A percentile compares a stretch with the other conserved stretches of the same genome.
Evolutionary conservation across 2,113 vertebrate genomes (phyloP).

Genomic region (Oreotrochilus melanogaster): DNA sequence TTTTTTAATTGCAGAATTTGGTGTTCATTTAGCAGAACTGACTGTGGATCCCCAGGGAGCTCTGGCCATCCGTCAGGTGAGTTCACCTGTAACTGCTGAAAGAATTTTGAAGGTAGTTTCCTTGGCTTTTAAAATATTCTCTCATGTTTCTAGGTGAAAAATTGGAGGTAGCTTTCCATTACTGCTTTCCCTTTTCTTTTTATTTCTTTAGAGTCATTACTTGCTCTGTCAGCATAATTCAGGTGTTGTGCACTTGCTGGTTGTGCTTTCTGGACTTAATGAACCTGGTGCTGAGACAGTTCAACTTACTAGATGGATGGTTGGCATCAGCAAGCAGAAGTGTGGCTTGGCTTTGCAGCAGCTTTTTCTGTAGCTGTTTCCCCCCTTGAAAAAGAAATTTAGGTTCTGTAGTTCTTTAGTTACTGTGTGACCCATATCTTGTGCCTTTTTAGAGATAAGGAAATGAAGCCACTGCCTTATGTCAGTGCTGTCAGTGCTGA

Average conservation of each 20-base stretch:
- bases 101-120: neutral
- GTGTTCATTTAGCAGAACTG: constrained; percentile 95
- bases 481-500: neutral
- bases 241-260: neutral
- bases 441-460: neutral
- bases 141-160: neutral
- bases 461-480: neutral
- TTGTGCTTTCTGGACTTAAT: neutral
- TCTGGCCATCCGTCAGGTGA: constrained; percentile 95
- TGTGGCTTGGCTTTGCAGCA: neutral
- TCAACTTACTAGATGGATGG: neutral
- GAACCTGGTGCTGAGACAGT: neutral
- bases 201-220: neutral
- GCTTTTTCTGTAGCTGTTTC: neutral
- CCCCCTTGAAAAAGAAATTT: neutral
- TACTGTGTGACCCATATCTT: fast-evolving
- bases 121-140: neutral
- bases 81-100: neutral
- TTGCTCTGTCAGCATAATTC: neutral
- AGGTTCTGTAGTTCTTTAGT: neutral
- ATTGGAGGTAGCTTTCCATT: neutral
- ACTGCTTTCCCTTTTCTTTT: neutral
- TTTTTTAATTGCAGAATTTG: constrained; percentile 87
- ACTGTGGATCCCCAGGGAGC: constrained; percentile 95
- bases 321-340: neutral